A percentile compares a stretch with the other conserved stretches of the same genome.
phyloP scores from a whole-genome alignment of 2,797 vertebrate genomes.

The Poecilia wingei region DNA sequence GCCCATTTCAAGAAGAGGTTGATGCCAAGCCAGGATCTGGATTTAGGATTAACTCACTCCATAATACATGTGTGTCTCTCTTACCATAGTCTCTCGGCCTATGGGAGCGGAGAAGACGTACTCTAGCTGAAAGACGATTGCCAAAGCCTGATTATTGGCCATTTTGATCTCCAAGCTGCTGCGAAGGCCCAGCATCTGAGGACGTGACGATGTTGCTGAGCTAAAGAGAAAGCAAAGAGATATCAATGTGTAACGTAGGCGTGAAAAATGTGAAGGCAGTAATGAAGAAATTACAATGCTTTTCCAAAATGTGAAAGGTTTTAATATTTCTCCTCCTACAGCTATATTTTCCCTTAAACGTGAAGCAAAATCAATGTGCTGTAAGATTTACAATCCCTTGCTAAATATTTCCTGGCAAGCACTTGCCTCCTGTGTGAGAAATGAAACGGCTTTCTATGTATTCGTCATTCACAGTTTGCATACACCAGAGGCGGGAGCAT shows the following conservation, averaged over 20 bases:
- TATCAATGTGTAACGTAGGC: conserved; percentile 19
- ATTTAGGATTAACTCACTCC: conserved; percentile 5
- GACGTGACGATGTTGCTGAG: conserved; percentile 28
- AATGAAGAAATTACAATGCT: conserved; percentile 8
- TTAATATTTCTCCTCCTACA: conserved; percentile 8
- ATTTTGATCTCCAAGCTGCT: conserved; percentile 89
- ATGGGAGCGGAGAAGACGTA: conserved; percentile 84
- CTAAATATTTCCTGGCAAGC: conserved; percentile 58
- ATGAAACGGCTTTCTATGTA: conserved; percentile 53
- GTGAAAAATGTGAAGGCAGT: conserved; percentile 6
- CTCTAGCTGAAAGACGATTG: conserved; percentile 90
- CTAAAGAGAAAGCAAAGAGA: conserved; percentile 59
- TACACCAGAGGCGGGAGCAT: conserved; percentile 55
- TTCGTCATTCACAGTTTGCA: conserved; percentile 71
- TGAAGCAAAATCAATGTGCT: conserved; percentile 34
- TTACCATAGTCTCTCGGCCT: conserved; percentile 82
- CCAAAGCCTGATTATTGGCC: conserved; percentile 81
- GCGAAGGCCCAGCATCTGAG: conserved; percentile 81
- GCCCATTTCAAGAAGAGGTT: not conserved
- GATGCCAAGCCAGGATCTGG: conserved; percentile 10
- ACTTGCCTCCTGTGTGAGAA: conserved; percentile 53
- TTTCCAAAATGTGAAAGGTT: conserved; percentile 6
- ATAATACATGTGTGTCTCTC: conserved; percentile 20
- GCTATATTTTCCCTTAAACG: conserved; percentile 22
- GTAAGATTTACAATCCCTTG: conserved; percentile 44